A percentile compares a stretch with the other conserved stretches of the same genome.
These are phyloP conservation scores for Leptopilina myrica DNA, from an alignment of 2,888 invertebrate genomes.

Conservation along the genomic window DNA sequence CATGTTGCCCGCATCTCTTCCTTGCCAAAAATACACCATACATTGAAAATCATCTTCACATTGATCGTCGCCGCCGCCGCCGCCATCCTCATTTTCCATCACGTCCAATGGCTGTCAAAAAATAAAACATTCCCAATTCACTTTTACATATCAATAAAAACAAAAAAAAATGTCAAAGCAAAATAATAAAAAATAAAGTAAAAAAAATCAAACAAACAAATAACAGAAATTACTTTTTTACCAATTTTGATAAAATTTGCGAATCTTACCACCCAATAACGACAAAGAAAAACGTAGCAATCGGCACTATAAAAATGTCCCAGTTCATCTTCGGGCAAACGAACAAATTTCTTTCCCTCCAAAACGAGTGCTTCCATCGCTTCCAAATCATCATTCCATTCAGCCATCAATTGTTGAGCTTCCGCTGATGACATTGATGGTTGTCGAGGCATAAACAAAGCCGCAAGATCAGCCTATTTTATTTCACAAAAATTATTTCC, in stretches of 20 bases:
- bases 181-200: neutral
- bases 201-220: conserved; percentile 11
- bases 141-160: neutral
- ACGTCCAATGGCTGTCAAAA: conserved; percentile 70
- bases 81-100: conserved; percentile 78
- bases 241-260: neutral
- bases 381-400: conserved; percentile 99
- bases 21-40: conserved; percentile 99
- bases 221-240: neutral
- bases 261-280: conserved; percentile 89
- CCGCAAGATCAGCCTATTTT: conserved; percentile 90
- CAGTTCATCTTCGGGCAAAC: conserved; percentile 95
- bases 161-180: too few relatives aligned
- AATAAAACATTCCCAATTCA: conserved; percentile 12
- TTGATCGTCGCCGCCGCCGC: conserved; percentile 77
- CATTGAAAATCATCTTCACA: conserved; percentile 89
- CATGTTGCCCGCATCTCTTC: conserved; percentile 97
- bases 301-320: conserved; percentile 95
- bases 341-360: conserved; percentile 98
- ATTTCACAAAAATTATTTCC: conserved; percentile 16
- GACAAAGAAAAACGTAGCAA: conserved; percentile 98
- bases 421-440: conserved; percentile 90
- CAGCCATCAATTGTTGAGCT: conserved; percentile 92
- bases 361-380: conserved; percentile 98
- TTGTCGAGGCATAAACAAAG: conserved; percentile 96